Conservation (phyloP, 1,140 invertebrate species). For the Cyrtorhinus lividipennis region DNA sequence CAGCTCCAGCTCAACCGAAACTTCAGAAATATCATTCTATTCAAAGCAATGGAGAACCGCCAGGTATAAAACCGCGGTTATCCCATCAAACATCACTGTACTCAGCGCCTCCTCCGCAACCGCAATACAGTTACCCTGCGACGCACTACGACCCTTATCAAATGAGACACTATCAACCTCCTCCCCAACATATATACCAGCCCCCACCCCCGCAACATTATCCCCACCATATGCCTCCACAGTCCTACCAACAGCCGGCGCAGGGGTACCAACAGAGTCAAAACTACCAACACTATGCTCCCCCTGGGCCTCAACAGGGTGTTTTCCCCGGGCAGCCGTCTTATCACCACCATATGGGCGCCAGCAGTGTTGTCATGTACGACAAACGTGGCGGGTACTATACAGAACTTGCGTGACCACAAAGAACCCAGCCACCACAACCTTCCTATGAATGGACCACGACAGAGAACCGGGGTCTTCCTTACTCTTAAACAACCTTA, state of each 20-base stretch:
- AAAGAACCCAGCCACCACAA: not conserved
- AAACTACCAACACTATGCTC: not conserved
- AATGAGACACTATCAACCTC: constrained; percentile 7
- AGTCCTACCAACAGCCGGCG: not conserved
- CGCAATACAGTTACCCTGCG: not conserved
- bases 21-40: constrained; percentile 17
- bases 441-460: constrained; percentile 1
- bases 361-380: constrained; percentile 24
- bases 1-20: not conserved
- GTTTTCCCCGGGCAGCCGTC: constrained; percentile 3
- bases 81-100: constrained; percentile 6
- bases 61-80: constrained; percentile 7
- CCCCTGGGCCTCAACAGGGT: not conserved
- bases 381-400: constrained; percentile 23
- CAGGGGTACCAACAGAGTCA: not conserved
- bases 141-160: constrained; percentile 4
- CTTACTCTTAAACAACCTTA: no score
- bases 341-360: constrained; percentile 13
- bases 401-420: constrained; percentile 25
- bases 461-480: no score
- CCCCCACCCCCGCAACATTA: not conserved
- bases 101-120: not conserved
- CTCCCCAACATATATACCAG: not conserved
- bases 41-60: constrained; percentile 17
- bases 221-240: not conserved